A percentile compares a stretch with the other conserved stretches of the same genome.
Evolutionary conservation across 2,888 invertebrate species (phyloP).

Genomic region (Formica aserva): DNA sequence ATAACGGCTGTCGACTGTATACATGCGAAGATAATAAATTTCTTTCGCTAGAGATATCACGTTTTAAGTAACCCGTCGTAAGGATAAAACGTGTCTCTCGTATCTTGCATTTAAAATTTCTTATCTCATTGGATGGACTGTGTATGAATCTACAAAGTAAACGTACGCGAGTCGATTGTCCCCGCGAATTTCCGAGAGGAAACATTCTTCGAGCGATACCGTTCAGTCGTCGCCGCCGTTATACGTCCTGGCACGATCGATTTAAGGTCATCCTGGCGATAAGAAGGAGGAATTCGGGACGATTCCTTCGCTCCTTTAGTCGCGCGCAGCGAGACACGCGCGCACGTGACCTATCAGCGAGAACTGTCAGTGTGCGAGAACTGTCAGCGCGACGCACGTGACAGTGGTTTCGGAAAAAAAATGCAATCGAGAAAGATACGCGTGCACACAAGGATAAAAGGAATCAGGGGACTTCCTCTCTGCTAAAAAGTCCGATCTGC

Average conservation of each 20-base stretch:
- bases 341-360: conserved; percentile 44
- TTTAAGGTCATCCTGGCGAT: conserved; percentile 14
- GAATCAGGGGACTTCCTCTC: conserved; percentile 12
- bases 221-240: not conserved
- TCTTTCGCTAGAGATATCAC: not conserved
- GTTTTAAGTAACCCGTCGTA: not conserved
- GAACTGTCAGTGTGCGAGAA: conserved; percentile 23
- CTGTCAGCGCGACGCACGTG: conserved; percentile 5
- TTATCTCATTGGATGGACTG: no score
- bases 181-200: not conserved
- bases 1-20: conserved; percentile 50
- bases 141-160: not conserved
- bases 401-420: not conserved
- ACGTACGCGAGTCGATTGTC: not conserved
- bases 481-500: conserved; percentile 24
- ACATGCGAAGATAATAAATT: not conserved
- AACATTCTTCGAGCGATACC: not conserved
- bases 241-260: conserved; percentile 16
- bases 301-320: conserved; percentile 22
- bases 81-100: no score
- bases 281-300: conserved; percentile 14
- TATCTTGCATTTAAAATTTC: no score
- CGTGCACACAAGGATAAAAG: not conserved
- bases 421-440: not conserved
- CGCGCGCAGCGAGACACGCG: conserved; percentile 26